A percentile compares a stretch with the other conserved stretches of the same genome.
Conservation (phyloP, 2,888 invertebrate genomes). For the Dryadula phaetusa region DNA sequence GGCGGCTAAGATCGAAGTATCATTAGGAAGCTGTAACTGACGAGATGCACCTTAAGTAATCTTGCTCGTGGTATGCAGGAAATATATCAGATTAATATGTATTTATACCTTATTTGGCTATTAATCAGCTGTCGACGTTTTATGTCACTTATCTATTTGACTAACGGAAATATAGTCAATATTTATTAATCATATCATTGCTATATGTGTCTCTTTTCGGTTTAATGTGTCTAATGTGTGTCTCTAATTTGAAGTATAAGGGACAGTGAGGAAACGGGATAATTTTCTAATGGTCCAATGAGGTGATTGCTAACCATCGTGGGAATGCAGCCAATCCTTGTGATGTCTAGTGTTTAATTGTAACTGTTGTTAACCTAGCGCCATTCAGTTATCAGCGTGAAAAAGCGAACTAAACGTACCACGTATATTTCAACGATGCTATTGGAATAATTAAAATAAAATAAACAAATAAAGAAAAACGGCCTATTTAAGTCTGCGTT, state of each 20-base stretch:
- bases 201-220: too few species aligned
- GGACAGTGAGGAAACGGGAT: slow-evolving; percentile 61
- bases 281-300: slow-evolving; percentile 73
- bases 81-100: slow-evolving; percentile 66
- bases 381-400: slow-evolving; percentile 26
- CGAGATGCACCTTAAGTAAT: slow-evolving; percentile 77
- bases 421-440: neutral
- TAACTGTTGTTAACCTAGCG: slow-evolving; percentile 32
- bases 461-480: neutral
- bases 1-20: slow-evolving; percentile 79
- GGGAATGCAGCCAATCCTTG: slow-evolving; percentile 66
- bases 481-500: slow-evolving; percentile 1
- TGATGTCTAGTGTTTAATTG: slow-evolving; percentile 48
- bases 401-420: neutral
- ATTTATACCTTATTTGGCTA: slow-evolving; percentile 7
- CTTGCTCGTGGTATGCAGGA: slow-evolving; percentile 66
- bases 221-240: too few species aligned
- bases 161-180: neutral
- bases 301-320: slow-evolving; percentile 71
- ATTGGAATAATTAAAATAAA: neutral
- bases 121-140: neutral
- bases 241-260: too few species aligned
- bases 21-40: slow-evolving; percentile 82
- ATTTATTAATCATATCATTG: neutral
- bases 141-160: neutral